A percentile compares a stretch with the other conserved stretches of the same genome.
These are phyloP conservation scores for Hermatobates lingyangjiaoensis DNA, from an alignment of 1,140 invertebrate species.

Conservation along the genomic window DNA sequence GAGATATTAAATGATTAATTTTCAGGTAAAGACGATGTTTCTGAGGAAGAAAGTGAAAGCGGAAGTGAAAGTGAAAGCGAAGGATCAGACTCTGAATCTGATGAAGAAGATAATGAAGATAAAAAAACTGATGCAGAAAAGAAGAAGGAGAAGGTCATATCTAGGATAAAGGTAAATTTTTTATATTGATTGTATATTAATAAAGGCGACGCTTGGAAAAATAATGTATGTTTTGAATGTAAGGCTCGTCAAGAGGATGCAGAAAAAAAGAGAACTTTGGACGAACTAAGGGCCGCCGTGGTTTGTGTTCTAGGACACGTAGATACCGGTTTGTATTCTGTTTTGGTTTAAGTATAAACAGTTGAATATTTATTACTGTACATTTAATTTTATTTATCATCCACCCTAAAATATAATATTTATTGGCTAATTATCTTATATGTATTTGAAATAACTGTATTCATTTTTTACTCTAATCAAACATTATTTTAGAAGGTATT, in stretches of 20 bases:
- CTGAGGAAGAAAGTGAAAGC: slow-evolving; percentile 18
- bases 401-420: too few species aligned
- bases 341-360: too few species aligned
- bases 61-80: slow-evolving; percentile 25
- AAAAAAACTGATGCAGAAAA: slow-evolving; percentile 40
- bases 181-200: background rate
- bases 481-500: too few species aligned
- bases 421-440: too few species aligned
- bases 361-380: too few species aligned
- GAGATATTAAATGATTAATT: too few species aligned
- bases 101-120: slow-evolving; percentile 25
- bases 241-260: slow-evolving; percentile 66
- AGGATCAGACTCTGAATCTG: slow-evolving; percentile 7
- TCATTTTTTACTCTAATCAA: too few species aligned
- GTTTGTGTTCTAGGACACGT: slow-evolving; percentile 99
- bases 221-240: too few species aligned
- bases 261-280: slow-evolving; percentile 57
- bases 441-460: too few species aligned
- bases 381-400: too few species aligned
- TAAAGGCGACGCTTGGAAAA: too few species aligned
- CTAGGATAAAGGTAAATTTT: slow-evolving; percentile 41
- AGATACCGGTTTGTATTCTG: slow-evolving; percentile 56
- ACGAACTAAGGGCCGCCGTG: slow-evolving; percentile 79
- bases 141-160: slow-evolving; percentile 38
- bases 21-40: too few species aligned